Evolutionary conservation across 2,797 vertebrate species (phyloP).

Genomic region (Harpagifer antarcticus): DNA sequence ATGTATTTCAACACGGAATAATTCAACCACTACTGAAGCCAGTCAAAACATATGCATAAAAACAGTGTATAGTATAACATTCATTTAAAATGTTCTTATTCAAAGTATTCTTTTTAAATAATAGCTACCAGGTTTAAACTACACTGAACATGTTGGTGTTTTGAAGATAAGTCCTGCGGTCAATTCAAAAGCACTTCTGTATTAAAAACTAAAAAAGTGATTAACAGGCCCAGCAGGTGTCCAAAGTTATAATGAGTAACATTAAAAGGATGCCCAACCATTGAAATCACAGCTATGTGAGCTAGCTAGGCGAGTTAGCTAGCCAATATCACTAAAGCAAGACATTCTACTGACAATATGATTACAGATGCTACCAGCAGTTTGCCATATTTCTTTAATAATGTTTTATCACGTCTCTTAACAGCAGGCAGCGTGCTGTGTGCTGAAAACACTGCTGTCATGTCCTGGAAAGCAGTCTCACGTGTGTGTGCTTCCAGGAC

Average conservation of each 20-base stretch:
- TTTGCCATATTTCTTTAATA: too few relatives aligned
- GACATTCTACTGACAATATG: neutral
- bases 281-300: neutral
- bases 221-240: neutral
- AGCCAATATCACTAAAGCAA: neutral
- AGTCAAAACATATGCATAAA: neutral
- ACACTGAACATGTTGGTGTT: neutral
- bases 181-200: too few relatives aligned
- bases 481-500: neutral
- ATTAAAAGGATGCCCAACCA: neutral
- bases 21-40: neutral
- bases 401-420: neutral
- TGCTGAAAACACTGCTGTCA: neutral
- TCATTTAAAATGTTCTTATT: too few relatives aligned
- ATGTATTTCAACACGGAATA: neutral
- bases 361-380: neutral
- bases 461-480: neutral
- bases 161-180: neutral
- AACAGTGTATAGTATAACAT: neutral
- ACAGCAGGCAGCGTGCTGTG: neutral
- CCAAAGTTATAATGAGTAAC: neutral
- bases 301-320: neutral
- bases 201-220: neutral
- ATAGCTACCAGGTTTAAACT: neutral
- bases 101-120: too few relatives aligned